Conservation (phyloP, 1,140 invertebrate species). For the Melipona quadrifasciata region DNA sequence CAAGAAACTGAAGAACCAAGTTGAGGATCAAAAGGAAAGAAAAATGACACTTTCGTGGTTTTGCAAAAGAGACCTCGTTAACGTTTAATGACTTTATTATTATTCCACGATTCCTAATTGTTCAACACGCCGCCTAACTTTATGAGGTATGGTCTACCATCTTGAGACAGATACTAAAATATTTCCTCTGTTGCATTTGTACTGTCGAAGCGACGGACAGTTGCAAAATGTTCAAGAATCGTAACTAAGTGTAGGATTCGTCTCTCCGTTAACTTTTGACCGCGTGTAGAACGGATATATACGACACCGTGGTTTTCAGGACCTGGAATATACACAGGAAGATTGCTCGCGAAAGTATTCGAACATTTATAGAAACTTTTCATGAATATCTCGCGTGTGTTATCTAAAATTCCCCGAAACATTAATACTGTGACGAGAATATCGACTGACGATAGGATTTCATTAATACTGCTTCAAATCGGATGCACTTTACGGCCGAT, state of each 20-base stretch:
- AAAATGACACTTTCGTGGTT: neutral
- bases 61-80: conserved; percentile 13
- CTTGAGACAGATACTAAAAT: neutral
- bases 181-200: neutral
- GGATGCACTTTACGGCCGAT: too few species aligned
- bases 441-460: too few species aligned
- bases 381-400: too few species aligned
- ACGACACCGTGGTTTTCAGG: conserved; percentile 62
- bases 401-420: too few species aligned
- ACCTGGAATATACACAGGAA: conserved; percentile 47
- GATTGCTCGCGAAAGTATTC: too few species aligned
- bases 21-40: neutral
- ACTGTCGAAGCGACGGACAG: neutral
- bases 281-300: conserved; percentile 60
- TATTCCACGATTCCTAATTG: neutral
- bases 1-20: neutral
- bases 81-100: conserved; percentile 18
- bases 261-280: conserved; percentile 7
- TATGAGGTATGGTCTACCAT: neutral
- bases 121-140: neutral
- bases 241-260: neutral
- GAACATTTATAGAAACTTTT: too few species aligned
- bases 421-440: too few species aligned
- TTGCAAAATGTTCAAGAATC: neutral
- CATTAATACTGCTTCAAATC: too few species aligned